A percentile compares a stretch with the other conserved stretches of the same genome.
phyloP scores from a whole-genome alignment of 2,888 invertebrate genomes.

The Hirtodrosophila confusa region DNA sequence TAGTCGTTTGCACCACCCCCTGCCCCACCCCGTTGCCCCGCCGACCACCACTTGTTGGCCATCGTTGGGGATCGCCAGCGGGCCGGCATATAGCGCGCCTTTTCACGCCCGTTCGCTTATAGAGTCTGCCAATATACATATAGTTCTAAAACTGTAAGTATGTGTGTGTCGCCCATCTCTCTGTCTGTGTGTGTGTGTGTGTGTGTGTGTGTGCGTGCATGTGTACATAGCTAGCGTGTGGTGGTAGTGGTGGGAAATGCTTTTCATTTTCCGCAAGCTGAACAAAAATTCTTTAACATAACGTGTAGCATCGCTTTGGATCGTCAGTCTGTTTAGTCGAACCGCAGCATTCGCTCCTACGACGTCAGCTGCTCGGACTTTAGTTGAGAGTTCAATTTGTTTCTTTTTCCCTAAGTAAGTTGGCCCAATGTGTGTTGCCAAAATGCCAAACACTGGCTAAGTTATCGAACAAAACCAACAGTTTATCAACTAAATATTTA shows the following conservation, averaged over 20 bases:
- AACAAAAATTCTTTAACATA: conserved; percentile 83
- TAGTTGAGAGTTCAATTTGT: conserved; percentile 84
- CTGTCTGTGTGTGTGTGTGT: too few species aligned
- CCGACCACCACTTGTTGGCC: conserved; percentile 43
- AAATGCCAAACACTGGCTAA: conserved; percentile 28
- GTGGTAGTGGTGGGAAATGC: conserved; percentile 70
- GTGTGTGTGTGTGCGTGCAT: conserved; percentile 10
- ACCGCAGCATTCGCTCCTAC: conserved; percentile 85
- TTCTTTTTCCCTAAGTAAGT: conserved; percentile 85
- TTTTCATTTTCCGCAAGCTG: conserved; percentile 76
- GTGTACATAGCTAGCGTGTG: conserved; percentile 11
- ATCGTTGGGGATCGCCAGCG: conserved; percentile 41
- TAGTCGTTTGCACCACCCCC: conserved; percentile 34
- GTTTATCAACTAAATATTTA: conserved; percentile 19
- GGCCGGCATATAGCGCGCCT: conserved; percentile 57
- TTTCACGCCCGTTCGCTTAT: conserved; percentile 44
- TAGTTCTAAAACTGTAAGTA: too few species aligned
- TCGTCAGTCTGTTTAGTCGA: conserved; percentile 85
- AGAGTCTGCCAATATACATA: conserved; percentile 27
- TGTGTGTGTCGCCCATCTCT: too few species aligned
- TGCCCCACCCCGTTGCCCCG: conserved; percentile 1
- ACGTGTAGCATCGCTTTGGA: conserved; percentile 83
- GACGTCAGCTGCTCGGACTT: conserved; percentile 85
- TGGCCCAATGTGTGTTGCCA: conserved; percentile 59
- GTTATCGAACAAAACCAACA: conserved; percentile 28